These are phyloP conservation scores for Pollicipes pollicipes DNA, from an alignment of 1,140 invertebrate genomes.

Conservation along the genomic window DNA sequence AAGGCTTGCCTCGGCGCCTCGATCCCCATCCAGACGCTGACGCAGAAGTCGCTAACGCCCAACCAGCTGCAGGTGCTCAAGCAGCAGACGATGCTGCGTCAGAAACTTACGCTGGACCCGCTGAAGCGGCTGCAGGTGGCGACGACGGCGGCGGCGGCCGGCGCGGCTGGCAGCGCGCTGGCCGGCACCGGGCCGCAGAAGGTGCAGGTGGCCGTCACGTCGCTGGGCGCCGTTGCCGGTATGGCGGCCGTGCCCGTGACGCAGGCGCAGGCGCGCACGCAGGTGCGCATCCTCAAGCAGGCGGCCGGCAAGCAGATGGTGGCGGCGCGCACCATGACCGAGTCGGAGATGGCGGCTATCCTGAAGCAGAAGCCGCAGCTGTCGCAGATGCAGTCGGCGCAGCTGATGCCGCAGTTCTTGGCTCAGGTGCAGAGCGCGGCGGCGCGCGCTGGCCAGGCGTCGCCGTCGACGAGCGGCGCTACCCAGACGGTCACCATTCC, in stretches of 20 bases:
- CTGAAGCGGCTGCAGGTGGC: constrained; percentile 21
- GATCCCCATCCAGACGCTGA: constrained; percentile 22
- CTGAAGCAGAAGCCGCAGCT: constrained; percentile 44
- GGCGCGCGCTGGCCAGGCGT: constrained; percentile 22
- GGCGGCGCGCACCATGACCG: constrained; percentile 35
- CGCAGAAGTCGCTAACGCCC: constrained; percentile 31
- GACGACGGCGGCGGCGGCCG: constrained; percentile 16
- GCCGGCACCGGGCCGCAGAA: constrained; percentile 16
- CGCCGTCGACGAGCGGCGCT: constrained; percentile 31
- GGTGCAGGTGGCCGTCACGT: constrained; percentile 16
- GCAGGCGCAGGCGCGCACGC: constrained; percentile 21
- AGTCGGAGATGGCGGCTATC: constrained; percentile 48
- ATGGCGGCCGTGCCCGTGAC: constrained; percentile 21
- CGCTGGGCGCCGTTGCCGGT: constrained; percentile 14
- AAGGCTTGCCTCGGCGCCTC: neutral
- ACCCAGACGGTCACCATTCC: constrained; percentile 38
- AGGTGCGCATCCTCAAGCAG: constrained; percentile 18
- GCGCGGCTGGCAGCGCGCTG: constrained; percentile 10
- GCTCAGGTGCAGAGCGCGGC: constrained; percentile 20
- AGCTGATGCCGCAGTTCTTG: constrained; percentile 21
- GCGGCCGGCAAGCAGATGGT: constrained; percentile 26
- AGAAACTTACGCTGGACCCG: constrained; percentile 23
- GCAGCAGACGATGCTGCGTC: constrained; percentile 29
- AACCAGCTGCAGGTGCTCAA: constrained; percentile 35
- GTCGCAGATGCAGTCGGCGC: constrained; percentile 22